These are phyloP conservation scores for Corbicula japonica DNA, from an alignment of 2,888 invertebrate genomes.

Conservation along the genomic window DNA sequence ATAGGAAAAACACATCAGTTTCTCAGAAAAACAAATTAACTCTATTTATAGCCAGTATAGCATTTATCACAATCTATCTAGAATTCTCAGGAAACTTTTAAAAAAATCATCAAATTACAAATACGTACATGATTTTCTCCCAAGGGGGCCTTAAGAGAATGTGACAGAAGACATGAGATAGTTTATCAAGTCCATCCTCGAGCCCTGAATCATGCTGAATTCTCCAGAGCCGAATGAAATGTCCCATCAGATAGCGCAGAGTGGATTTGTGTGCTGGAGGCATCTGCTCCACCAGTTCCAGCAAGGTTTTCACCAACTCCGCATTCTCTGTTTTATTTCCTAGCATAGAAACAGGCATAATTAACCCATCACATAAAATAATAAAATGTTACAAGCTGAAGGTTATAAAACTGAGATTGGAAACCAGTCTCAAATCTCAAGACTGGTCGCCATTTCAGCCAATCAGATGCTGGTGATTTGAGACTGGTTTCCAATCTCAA, in stretches of 20 bases:
- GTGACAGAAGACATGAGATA: conserved; percentile 91
- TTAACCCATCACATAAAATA: too few relatives aligned
- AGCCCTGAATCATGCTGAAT: conserved; percentile 90
- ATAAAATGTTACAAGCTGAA: too few relatives aligned
- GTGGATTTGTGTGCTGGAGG: conserved; percentile 90
- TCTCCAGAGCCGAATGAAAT: conserved; percentile 91
- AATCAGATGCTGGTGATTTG: too few relatives aligned
- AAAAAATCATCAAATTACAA: conserved; percentile 12
- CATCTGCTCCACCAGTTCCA: conserved; percentile 85
- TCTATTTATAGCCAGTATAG: too few relatives aligned
- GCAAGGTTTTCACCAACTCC: conserved; percentile 69
- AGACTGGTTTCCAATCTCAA: too few relatives aligned
- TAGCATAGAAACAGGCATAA: conserved; percentile 1
- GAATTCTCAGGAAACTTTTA: too few relatives aligned
- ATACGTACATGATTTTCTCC: conserved; percentile 91
- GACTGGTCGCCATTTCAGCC: too few relatives aligned
- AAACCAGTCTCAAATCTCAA: too few relatives aligned
- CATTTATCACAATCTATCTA: too few relatives aligned
- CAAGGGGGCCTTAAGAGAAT: conserved; percentile 92
- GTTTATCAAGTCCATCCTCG: conserved; percentile 88
- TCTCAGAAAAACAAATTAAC: too few relatives aligned
- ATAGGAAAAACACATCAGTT: too few relatives aligned
- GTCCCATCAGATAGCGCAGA: conserved; percentile 90
- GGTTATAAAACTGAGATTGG: too few relatives aligned
- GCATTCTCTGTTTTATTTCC: conserved; percentile 43